A percentile compares a stretch with the other conserved stretches of the same genome.
Evolutionary conservation across 2,797 vertebrate genomes (phyloP).

Genomic region (Lithobates pipiens): DNA sequence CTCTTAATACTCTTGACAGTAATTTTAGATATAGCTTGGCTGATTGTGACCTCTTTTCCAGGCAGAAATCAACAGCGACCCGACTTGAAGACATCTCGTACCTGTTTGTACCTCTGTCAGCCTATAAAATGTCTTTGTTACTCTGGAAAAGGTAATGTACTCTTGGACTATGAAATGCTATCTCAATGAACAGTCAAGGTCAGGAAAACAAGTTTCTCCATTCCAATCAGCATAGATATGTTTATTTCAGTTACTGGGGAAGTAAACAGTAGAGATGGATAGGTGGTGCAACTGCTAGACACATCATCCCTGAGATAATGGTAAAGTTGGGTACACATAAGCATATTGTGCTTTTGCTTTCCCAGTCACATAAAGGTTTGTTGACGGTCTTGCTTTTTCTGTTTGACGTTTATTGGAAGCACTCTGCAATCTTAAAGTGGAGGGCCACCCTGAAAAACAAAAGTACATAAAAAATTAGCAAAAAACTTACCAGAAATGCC

Average conservation of each 20-base stretch:
- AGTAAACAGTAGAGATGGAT: not conserved
- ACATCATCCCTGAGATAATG: not conserved
- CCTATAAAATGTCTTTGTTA: not conserved
- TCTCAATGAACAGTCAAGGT: not conserved
- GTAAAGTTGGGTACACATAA: not conserved
- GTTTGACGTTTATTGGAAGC: not conserved
- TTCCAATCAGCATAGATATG: not conserved
- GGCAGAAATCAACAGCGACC: not conserved
- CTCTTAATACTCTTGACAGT: too few relatives aligned
- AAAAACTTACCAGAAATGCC: too few relatives aligned
- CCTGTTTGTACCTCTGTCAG: not conserved
- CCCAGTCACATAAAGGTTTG: not conserved
- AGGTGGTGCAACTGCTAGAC: not conserved
- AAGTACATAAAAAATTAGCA: too few relatives aligned
- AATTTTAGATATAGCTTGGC: too few relatives aligned
- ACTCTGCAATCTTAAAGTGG: not conserved
- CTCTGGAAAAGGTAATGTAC: not conserved
- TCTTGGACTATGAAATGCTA: conserved; percentile 5
- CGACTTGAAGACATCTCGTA: not conserved
- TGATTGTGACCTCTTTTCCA: too few relatives aligned
- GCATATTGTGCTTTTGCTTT: not conserved
- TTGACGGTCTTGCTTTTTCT: too few relatives aligned
- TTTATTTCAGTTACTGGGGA: not conserved
- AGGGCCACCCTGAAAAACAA: too few relatives aligned
- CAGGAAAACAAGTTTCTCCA: not conserved